Evolutionary conservation across 2,888 invertebrate species (phyloP).

Genomic region (Hemicrepidius hirtus): DNA sequence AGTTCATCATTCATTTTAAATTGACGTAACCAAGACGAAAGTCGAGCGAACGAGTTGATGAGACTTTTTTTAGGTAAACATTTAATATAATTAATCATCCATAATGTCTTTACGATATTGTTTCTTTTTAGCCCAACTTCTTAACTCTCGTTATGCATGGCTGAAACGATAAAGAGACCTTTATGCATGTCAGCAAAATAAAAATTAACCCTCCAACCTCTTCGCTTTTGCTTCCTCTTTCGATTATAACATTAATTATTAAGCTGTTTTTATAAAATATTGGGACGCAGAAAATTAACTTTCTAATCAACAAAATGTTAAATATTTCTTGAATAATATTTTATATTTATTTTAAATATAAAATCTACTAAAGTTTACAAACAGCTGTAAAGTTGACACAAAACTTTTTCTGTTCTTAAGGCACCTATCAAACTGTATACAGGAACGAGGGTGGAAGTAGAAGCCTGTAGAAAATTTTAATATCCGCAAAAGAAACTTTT

Average conservation of each 20-base stretch:
- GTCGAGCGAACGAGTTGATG: slow-evolving; percentile 34
- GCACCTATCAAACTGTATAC: slow-evolving; percentile 34
- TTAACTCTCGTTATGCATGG: slow-evolving; percentile 39
- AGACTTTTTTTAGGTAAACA: slow-evolving; percentile 46
- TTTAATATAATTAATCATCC: slow-evolving; percentile 47
- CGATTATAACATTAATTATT: slow-evolving; percentile 25
- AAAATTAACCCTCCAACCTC: slow-evolving; percentile 31
- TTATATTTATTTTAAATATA: too few species aligned
- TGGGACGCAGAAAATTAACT: slow-evolving; percentile 32
- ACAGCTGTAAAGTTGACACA: slow-evolving; percentile 40
- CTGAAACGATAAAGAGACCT: slow-evolving; percentile 34
- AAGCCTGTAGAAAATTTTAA: slow-evolving; percentile 31
- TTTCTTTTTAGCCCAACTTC: slow-evolving; percentile 39
- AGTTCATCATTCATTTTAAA: slow-evolving; percentile 55
- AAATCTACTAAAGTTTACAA: slow-evolving; percentile 37
- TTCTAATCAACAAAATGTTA: slow-evolving; percentile 36
- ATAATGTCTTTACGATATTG: slow-evolving; percentile 47
- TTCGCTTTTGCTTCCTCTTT: neutral
- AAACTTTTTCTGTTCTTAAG: slow-evolving; percentile 35
- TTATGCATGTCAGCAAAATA: slow-evolving; percentile 39
- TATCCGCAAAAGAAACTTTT: slow-evolving; percentile 33
- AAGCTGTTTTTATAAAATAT: slow-evolving; percentile 26
- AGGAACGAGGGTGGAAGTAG: slow-evolving; percentile 7
- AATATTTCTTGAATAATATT: too few species aligned
- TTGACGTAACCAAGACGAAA: slow-evolving; percentile 48